Conservation (phyloP, 2,113 vertebrate genomes). For the Pseudorhombus dupliciocellatus region DNA sequence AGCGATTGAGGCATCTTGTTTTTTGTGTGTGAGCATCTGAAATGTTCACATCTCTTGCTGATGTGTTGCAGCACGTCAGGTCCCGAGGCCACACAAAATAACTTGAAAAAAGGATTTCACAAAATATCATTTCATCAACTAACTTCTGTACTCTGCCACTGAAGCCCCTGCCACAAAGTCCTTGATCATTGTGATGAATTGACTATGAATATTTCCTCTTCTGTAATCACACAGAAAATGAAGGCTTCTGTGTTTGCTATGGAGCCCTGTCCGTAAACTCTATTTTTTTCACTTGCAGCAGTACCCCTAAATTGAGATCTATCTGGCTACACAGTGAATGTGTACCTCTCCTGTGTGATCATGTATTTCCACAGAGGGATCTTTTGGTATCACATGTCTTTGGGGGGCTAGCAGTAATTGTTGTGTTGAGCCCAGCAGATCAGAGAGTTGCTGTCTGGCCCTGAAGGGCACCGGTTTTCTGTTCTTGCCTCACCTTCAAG, state of each 20-base stretch:
- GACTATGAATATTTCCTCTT: background rate
- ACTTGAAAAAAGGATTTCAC: conserved; percentile 9
- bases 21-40: conserved; percentile 1
- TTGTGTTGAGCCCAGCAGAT: conserved; percentile 24
- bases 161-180: conserved; percentile 22
- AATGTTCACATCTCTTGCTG: conserved; percentile 2
- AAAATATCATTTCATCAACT: conserved; percentile 22
- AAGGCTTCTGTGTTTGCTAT: background rate
- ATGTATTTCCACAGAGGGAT: conserved; percentile 4
- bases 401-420: conserved; percentile 23
- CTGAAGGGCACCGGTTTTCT: conserved; percentile 6
- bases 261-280: background rate
- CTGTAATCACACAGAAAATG: background rate
- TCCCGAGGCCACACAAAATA: background rate
- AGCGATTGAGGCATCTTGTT: conserved; percentile 4
- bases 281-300: background rate
- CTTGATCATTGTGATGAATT: conserved; percentile 49
- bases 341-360: background rate
- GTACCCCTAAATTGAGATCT: background rate
- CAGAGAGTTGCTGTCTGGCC: conserved; percentile 15
- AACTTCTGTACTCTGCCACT: conserved; percentile 15
- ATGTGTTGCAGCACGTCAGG: conserved; percentile 5
- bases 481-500: conserved; percentile 32
- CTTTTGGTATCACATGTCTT: background rate
- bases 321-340: background rate